Conservation (phyloP, 2,797 vertebrate species). For the Babyrousa celebensis region DNA sequence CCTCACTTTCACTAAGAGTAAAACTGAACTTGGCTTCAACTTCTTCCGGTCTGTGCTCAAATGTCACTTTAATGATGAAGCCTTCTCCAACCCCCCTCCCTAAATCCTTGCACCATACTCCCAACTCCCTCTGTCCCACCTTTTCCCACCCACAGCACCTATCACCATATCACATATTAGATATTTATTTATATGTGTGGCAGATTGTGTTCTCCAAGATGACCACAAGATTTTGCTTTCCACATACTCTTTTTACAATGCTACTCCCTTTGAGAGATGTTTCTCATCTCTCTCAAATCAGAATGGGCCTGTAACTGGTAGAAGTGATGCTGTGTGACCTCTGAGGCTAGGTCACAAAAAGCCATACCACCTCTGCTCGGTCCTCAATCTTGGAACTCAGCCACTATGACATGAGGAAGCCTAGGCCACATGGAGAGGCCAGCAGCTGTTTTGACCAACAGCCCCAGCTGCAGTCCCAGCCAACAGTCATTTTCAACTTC, state of each 20-base stretch:
- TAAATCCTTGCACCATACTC: background rate
- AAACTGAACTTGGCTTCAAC: constrained; percentile 44
- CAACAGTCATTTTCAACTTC: constrained; percentile 5
- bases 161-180: background rate
- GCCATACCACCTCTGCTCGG: background rate
- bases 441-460: constrained; percentile 13
- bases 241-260: background rate
- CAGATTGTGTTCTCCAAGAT: constrained; percentile 27
- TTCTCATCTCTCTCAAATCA: background rate
- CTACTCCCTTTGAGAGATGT: background rate
- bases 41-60: constrained; percentile 45
- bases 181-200: background rate
- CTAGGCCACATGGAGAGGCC: background rate
- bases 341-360: constrained; percentile 57
- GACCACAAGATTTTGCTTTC: background rate
- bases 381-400: constrained; percentile 7
- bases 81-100: background rate
- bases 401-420: background rate
- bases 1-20: constrained; percentile 19
- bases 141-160: background rate
- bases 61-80: background rate
- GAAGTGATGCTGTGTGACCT: background rate
- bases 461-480: background rate
- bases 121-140: background rate
- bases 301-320: background rate